phyloP scores from a whole-genome alignment of 2,113 vertebrate genomes.

The Falco punctatus region DNA sequence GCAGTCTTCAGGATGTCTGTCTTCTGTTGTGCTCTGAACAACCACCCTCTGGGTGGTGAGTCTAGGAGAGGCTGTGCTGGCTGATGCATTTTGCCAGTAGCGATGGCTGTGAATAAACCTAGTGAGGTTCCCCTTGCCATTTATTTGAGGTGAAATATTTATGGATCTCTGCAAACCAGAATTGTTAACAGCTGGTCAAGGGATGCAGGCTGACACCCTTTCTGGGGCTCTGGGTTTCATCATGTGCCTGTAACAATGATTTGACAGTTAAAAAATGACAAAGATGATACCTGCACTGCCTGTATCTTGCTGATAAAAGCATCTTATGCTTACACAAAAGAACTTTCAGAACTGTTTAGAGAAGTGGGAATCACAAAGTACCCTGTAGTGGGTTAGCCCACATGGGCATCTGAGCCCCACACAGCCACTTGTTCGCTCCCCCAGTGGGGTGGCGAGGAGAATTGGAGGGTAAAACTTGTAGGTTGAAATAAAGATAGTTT shows the following conservation, averaged over 20 bases:
- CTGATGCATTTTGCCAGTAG: background rate
- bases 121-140: background rate
- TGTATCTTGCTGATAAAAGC: background rate
- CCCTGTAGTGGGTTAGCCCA: background rate
- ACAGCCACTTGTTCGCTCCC: background rate
- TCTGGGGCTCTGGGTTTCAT: background rate
- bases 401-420: background rate
- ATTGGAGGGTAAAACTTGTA: background rate
- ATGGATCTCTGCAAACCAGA: background rate
- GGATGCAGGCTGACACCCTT: background rate
- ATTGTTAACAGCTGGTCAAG: background rate
- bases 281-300: background rate
- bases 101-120: background rate
- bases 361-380: background rate
- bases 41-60: background rate
- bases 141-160: background rate
- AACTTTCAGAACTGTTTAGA: background rate
- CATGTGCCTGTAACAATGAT: background rate
- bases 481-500: background rate
- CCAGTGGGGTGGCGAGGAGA: background rate
- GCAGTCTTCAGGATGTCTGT: background rate
- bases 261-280: background rate
- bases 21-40: background rate
- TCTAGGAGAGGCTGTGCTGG: background rate
- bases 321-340: background rate